Evolutionary conservation across 2,113 vertebrate species (phyloP).

Genomic region (Gobius niger): DNA sequence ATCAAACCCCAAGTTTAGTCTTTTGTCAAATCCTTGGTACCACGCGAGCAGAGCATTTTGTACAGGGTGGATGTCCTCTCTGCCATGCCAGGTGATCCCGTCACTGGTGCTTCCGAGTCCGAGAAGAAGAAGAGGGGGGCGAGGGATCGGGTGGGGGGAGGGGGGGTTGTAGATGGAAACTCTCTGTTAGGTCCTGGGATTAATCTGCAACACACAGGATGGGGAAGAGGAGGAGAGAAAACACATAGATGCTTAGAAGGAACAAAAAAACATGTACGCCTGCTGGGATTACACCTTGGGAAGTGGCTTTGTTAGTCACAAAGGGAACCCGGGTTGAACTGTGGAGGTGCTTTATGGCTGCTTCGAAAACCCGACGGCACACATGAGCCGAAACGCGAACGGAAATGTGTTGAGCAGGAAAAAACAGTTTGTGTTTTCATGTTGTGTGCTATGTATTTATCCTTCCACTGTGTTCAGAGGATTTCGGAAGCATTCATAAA

Average conservation of each 20-base stretch:
- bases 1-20: slow-evolving; percentile 75
- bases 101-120: slow-evolving; percentile 83
- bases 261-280: slow-evolving; percentile 66
- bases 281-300: slow-evolving; percentile 57
- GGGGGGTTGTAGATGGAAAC: slow-evolving; percentile 63
- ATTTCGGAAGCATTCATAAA: too few species aligned
- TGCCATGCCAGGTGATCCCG: slow-evolving; percentile 86
- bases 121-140: slow-evolving; percentile 68
- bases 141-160: slow-evolving; percentile 44
- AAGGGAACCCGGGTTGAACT: slow-evolving; percentile 54
- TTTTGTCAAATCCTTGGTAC: slow-evolving; percentile 76
- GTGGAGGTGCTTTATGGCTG: slow-evolving; percentile 37
- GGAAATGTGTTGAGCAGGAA: slow-evolving; percentile 15
- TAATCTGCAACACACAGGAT: slow-evolving; percentile 87
- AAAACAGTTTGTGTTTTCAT: slow-evolving; percentile 48
- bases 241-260: slow-evolving; percentile 70
- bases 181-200: slow-evolving; percentile 94
- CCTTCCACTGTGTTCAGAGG: background rate
- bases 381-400: slow-evolving; percentile 13
- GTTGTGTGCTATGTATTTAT: slow-evolving; percentile 44
- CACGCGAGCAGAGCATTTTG: slow-evolving; percentile 67
- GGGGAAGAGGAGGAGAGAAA: slow-evolving; percentile 46
- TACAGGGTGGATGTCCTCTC: slow-evolving; percentile 70
- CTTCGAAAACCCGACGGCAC: slow-evolving; percentile 47
- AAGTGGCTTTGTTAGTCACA: slow-evolving; percentile 49